Evolutionary conservation across 1,140 invertebrate genomes (phyloP), one percentile per base, ranked within the genome.

Genomic region (Oryzaephilus surinamensis): DNA sequence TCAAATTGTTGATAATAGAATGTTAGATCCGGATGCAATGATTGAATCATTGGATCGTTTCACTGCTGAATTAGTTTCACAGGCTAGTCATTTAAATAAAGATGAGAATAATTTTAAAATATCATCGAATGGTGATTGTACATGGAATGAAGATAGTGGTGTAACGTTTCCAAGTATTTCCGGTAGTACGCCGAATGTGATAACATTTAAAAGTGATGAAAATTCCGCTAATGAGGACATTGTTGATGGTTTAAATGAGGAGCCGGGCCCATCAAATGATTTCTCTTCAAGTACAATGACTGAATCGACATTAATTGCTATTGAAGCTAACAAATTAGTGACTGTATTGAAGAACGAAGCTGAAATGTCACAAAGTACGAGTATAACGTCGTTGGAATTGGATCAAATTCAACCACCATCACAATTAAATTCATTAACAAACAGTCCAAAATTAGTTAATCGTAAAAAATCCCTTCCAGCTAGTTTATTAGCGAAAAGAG

Each of bases 391-490:
- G 14, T 54, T 83, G 8, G 81, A 86, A 57, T 58, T 89, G 20
- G 84, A 89, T 31, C 71, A 76, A 30, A 72, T 86, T 2, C 77
- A 78, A 48, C 85, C 85, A 1, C 85, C 85, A 0, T 88, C 85
- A 1, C 73, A 78, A 26, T 73, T 84, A 66, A 47, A 78, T 20
- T 81, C 79, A 0, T 52, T 80, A 43, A 28, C 60, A 32, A 32
- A 51, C 12, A 66, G 52, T 46, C 62, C 57, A 33, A 62, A 50
- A 44, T 33, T 60, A 31, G 49, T 57, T 10, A 46, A 52, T 28
- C 57, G 68, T 10, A 81, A 83, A 39, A 82, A 81, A 45, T 77
- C 75, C 1, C 52, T 82, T n/a, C 78, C 80, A 0, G 61, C 74
- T 8, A 73, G 74, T 6, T 60, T 82, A 11, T 73, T 84, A 55